A percentile compares a stretch with the other conserved stretches of the same genome.
phyloP scores from a whole-genome alignment of 1,140 invertebrate species.

The Achatina immaculata region DNA sequence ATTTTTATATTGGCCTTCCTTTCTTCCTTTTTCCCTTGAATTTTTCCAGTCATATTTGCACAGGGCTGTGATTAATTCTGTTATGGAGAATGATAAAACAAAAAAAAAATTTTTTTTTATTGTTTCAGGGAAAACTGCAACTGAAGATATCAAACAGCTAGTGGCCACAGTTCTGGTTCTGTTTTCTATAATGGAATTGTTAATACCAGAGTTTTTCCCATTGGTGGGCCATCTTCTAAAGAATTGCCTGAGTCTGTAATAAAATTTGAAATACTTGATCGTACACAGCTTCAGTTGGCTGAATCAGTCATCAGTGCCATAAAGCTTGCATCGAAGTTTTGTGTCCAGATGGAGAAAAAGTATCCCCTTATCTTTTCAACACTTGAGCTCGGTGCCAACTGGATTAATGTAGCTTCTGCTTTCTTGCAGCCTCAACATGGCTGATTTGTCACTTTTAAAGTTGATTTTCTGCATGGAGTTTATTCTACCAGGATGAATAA shows the following conservation, averaged over 20 bases:
- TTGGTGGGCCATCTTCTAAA: background rate
- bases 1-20: no score
- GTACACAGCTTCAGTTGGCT: background rate
- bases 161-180: constrained; percentile 38
- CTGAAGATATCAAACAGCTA: constrained; percentile 23
- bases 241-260: background rate
- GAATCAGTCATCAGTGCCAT: background rate
- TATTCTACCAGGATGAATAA: no score
- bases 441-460: no score
- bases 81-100: no score
- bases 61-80: no score
- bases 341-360: background rate
- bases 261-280: background rate
- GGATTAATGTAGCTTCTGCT: background rate
- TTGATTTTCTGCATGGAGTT: background rate
- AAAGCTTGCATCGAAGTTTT: constrained; percentile 26
- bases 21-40: no score
- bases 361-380: constrained; percentile 13
- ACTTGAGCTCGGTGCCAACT: constrained; percentile 18
- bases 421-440: constrained; percentile 9
- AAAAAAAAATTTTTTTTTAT: no score
- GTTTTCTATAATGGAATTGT: constrained; percentile 27
- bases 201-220: constrained; percentile 19
- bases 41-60: no score
- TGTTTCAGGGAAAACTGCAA: constrained; percentile 32